Evolutionary conservation across 2,797 vertebrate genomes (phyloP).

Genomic region (Cuniculus paca): DNA sequence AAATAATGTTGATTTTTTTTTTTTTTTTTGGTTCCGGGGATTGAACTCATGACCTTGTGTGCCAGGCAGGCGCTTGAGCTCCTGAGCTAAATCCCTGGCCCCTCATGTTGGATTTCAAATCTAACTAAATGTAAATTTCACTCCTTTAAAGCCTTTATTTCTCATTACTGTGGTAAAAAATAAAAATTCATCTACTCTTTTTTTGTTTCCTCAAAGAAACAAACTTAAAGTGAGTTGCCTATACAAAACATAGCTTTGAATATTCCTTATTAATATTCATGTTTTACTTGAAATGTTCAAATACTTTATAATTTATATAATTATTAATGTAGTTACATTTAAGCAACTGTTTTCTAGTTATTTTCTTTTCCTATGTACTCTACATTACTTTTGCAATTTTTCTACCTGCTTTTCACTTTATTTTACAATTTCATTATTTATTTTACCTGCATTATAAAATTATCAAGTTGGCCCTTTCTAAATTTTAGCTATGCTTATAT

Average conservation of each 20-base stretch:
- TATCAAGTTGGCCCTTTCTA: background rate
- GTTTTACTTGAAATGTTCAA: background rate
- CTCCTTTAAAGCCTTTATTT: background rate
- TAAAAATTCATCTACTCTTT: background rate
- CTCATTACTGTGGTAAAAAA: background rate
- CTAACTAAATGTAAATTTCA: background rate
- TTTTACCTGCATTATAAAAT: too few relatives aligned
- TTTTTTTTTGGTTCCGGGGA: too few relatives aligned
- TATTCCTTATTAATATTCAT: background rate
- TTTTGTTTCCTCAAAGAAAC: background rate
- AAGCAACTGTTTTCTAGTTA: background rate
- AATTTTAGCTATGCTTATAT: background rate
- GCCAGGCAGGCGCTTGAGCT: too few relatives aligned
- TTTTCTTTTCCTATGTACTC: background rate
- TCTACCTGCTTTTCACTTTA: background rate
- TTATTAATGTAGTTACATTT: background rate
- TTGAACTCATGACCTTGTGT: too few relatives aligned
- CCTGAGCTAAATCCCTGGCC: too few relatives aligned
- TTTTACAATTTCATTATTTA: background rate
- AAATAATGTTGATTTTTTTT: too few relatives aligned
- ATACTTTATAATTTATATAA: background rate
- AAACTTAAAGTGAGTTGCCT: background rate
- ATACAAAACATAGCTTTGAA: background rate
- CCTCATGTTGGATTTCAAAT: conserved; percentile 37
- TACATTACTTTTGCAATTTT: background rate